Evolutionary conservation across 2,888 invertebrate species (phyloP).

Genomic region (Phlogophora meticulosa): DNA sequence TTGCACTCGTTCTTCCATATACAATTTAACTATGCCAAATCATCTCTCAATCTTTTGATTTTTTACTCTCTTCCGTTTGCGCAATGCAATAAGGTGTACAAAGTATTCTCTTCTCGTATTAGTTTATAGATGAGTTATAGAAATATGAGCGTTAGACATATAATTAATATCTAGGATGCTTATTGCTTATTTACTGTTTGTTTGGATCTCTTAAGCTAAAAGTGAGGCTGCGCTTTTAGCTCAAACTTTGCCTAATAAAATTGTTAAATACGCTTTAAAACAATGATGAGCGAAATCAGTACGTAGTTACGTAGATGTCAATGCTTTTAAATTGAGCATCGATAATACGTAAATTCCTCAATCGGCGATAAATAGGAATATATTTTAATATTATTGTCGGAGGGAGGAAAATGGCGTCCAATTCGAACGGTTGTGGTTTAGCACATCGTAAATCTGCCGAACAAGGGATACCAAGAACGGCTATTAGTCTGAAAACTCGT

Average conservation of each 20-base stretch:
- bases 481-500: slow-evolving; percentile 74
- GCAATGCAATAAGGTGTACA: no score
- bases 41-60: no score
- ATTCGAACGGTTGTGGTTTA: slow-evolving; percentile 78
- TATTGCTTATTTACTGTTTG: no score
- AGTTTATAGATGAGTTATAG: no score
- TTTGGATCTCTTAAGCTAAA: neutral
- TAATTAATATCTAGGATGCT: neutral
- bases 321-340: slow-evolving; percentile 25
- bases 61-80: no score
- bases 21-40: no score
- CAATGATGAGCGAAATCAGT: neutral
- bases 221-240: no score
- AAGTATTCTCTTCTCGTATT: no score
- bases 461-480: slow-evolving; percentile 73
- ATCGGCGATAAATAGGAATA: slow-evolving; percentile 42
- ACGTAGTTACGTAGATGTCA: neutral
- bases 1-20: no score
- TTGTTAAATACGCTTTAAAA: slow-evolving; percentile 12
- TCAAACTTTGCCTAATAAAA: neutral
- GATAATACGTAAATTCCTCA: slow-evolving; percentile 37
- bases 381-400: slow-evolving; percentile 58
- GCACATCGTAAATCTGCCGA: slow-evolving; percentile 81
- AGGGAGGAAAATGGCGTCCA: slow-evolving; percentile 47
- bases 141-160: neutral